Conservation (phyloP, 1,140 invertebrate genomes). For the Drosophila ogumai region DNA sequence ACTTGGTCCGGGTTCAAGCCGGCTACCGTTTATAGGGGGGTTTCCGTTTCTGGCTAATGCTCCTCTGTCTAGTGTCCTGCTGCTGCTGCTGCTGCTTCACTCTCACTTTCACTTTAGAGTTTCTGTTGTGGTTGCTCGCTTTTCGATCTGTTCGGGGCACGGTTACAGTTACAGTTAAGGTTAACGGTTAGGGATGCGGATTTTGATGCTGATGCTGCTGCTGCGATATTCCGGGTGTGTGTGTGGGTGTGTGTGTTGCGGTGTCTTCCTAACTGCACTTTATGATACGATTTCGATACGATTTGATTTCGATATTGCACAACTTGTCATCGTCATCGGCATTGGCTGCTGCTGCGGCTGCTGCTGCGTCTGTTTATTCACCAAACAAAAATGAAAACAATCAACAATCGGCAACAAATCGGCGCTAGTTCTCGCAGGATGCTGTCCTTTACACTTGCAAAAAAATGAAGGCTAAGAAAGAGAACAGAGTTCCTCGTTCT, state of each 20-base stretch:
- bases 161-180: neutral
- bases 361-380: constrained; percentile 8
- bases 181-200: neutral
- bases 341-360: neutral
- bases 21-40: neutral
- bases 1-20: neutral
- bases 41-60: constrained; percentile 6
- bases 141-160: constrained; percentile 3
- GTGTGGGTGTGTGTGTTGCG: neutral
- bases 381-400: constrained; percentile 47
- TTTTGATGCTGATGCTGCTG: neutral
- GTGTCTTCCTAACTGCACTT: constrained; percentile 15
- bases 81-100: constrained; percentile 11
- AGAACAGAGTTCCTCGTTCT: neutral
- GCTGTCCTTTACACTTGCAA: constrained; percentile 33
- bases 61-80: neutral
- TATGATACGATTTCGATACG: constrained; percentile 7
- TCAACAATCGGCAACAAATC: constrained; percentile 30
- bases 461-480: constrained; percentile 1
- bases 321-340: constrained; percentile 24
- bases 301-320: constrained; percentile 37
- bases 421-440: constrained; percentile 1
- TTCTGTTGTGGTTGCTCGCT: constrained; percentile 46
- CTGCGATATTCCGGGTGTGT: neutral
- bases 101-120: constrained; percentile 36